Evolutionary conservation across 2,113 vertebrate genomes (phyloP).

Genomic region (Callaeas wilsoni): DNA sequence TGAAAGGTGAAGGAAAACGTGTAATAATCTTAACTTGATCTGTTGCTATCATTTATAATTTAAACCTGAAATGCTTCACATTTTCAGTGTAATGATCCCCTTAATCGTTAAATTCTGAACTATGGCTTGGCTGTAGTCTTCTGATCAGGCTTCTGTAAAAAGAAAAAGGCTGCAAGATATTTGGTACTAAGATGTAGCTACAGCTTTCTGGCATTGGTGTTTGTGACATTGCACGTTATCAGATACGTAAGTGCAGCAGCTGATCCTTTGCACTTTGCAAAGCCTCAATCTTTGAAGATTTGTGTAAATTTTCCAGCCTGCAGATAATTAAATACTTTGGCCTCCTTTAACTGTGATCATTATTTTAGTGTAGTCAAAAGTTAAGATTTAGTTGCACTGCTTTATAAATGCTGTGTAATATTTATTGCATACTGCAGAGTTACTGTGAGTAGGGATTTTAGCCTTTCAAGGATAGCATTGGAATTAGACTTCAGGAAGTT

Average conservation of each 20-base stretch:
- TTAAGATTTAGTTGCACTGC: background rate
- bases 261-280: background rate
- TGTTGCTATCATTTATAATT: background rate
- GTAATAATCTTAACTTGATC: background rate
- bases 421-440: background rate
- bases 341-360: background rate
- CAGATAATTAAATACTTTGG: background rate
- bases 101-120: background rate
- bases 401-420: background rate
- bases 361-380: background rate
- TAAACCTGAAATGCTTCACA: background rate
- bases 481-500: background rate
- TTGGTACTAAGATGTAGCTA: background rate
- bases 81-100: background rate
- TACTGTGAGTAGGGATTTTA: background rate
- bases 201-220: background rate
- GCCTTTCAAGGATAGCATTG: background rate
- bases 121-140: background rate
- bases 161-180: background rate
- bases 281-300: background rate
- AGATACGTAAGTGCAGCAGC: background rate
- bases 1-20: background rate
- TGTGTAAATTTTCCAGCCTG: background rate
- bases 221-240: background rate
- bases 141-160: background rate